Percentiles rank a stretch among this genome's conserved stretches.
Evolutionary conservation across 1,140 invertebrate species (phyloP).

Genomic region (Polypedilum vanderplanki): DNA sequence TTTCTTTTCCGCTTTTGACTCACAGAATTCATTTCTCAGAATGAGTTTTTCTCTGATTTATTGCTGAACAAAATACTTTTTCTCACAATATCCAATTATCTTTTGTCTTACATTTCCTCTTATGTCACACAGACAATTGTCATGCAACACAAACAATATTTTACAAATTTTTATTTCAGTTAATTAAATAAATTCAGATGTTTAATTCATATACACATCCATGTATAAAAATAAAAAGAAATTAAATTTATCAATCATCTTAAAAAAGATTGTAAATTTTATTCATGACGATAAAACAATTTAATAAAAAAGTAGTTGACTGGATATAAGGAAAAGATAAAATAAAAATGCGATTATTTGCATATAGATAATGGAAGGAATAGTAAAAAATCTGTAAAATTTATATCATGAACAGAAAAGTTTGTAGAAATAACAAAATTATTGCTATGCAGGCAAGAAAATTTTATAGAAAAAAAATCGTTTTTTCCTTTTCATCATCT

Average conservation of each 20-base stretch:
- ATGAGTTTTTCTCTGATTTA: too few species aligned
- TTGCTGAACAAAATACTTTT: too few species aligned
- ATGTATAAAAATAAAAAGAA: too few species aligned
- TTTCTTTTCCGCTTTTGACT: too few species aligned
- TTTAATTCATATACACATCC: too few species aligned
- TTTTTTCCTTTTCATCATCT: background rate
- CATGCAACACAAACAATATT: too few species aligned
- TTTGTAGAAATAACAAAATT: background rate
- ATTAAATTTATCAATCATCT: background rate
- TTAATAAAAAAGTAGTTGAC: slow-evolving; percentile 13
- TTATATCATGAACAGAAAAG: background rate
- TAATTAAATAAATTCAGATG: too few species aligned
- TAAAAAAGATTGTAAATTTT: background rate
- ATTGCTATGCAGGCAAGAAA: background rate
- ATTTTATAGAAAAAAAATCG: slow-evolving; percentile 15
- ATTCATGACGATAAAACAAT: slow-evolving; percentile 21
- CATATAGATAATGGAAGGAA: background rate
- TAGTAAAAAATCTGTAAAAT: slow-evolving; percentile 1
- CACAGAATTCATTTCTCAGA: too few species aligned
- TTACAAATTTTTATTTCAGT: too few species aligned
- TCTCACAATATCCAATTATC: too few species aligned
- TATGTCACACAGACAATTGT: too few species aligned
- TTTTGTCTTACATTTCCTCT: too few species aligned
- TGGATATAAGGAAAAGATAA: background rate
- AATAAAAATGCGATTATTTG: background rate